Base-by-base conservation (phyloP, 2,113 vertebrate species). In the Serinus canaria region DNA sequence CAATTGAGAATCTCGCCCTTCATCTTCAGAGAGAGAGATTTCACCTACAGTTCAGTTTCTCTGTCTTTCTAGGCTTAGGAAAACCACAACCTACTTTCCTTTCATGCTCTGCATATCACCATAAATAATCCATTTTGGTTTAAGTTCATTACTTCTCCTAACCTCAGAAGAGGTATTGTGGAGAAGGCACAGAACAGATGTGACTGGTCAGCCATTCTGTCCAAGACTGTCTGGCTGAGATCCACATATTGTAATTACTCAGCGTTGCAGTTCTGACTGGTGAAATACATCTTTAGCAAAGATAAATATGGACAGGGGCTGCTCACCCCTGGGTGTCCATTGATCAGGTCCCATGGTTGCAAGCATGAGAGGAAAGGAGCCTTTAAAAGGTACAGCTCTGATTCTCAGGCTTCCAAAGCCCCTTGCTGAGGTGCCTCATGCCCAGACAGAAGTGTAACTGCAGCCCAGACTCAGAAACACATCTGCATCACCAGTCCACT, bases 1-100 rank as follows among this genome's bases (percentile, higher is more conserved):
- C 93, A 95, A 49, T 49, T 89, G 60, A 92, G 58, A 95, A 84
- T 85, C 81, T 79, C 85, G 31, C 52, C 83, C 91, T 91, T 94
- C 83, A 94, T 90, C 89, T 96, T 93, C 78, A 82, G 66, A 76
- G 39, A 55, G 52, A 84, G 56, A 84, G 15, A n/a, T 72, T 94
- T 94, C 75, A 73, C 63, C 55, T 55, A 23, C 14, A 53, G 31
- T 83, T 89, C 64, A 82, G 12, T 58, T 68, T 78, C 77, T 69
- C 31, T 68, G 43, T 22, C 24, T 86, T 92, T 94, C 49, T 55
- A 75, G 43, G 49, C 66, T 87, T 55, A 52, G 22, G 59, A 72
- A 91, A 89, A 49, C 25, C 67, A 24, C 74, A 92, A 28, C 7
- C 7, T 20, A 44, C 47, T 89, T 91, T 62, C 46, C 33, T 64